Percentiles rank a stretch among this genome's conserved stretches.
phyloP scores from a whole-genome alignment of 2,797 vertebrate species.

The Pangasius djambal region DNA sequence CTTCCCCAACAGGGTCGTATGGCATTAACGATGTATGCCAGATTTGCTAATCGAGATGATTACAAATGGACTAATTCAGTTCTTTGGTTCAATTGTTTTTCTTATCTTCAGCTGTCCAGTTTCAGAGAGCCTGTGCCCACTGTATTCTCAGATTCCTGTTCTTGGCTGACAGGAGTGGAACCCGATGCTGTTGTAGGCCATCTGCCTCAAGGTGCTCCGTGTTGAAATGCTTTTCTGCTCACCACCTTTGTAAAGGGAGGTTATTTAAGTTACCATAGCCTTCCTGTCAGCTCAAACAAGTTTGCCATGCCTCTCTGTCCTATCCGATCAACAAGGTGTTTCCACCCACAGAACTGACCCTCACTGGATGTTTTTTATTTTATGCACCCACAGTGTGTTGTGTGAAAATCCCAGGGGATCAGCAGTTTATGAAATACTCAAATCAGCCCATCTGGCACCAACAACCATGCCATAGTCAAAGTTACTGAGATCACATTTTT shows the following conservation, averaged over 20 bases:
- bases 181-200: neutral
- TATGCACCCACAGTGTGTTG: neutral
- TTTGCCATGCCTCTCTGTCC: neutral
- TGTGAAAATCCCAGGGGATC: neutral
- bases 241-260: neutral
- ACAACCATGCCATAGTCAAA: neutral
- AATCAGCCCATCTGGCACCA: neutral
- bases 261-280: neutral
- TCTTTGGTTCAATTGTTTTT: too few relatives aligned
- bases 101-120: neutral
- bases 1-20: neutral
- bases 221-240: neutral
- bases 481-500: neutral
- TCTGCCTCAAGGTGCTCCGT: neutral
- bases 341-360: neutral
- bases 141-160: neutral
- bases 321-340: neutral
- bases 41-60: neutral
- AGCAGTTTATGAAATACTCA: neutral
- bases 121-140: neutral
- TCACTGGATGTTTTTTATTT: neutral
- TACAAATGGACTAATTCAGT: neutral
- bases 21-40: neutral
- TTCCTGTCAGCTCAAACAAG: neutral
- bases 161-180: neutral